Evolutionary conservation across 92 coral and sea anemone species (phyloP).

Genomic region (Desmophyllum pertusum): DNA sequence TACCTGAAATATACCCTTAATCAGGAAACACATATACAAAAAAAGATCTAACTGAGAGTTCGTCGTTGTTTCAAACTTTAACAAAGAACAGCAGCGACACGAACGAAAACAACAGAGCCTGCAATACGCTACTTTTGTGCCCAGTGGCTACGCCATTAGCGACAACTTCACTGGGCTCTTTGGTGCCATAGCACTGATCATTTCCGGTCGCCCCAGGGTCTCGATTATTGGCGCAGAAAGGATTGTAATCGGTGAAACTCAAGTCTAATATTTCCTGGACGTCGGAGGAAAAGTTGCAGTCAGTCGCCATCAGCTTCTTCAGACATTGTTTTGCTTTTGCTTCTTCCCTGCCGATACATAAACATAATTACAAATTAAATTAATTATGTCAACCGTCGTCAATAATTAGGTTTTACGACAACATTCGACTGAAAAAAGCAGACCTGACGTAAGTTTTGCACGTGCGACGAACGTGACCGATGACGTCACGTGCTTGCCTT

Average conservation of each 20-base stretch:
- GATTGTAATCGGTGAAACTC: slow-evolving; percentile 20
- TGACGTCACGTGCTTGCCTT: background rate
- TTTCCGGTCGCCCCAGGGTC: slow-evolving; percentile 25
- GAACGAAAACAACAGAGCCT: background rate
- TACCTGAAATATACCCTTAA: too few species aligned
- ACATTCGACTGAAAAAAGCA: background rate
- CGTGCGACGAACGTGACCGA: background rate
- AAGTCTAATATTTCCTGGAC: background rate
- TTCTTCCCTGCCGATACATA: slow-evolving; percentile 11
- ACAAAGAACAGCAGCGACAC: background rate
- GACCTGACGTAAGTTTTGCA: background rate
- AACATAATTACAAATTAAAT: too few species aligned
- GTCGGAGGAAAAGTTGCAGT: background rate
- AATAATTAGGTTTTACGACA: background rate
- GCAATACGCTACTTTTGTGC: background rate
- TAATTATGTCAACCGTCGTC: background rate
- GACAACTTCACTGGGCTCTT: background rate
- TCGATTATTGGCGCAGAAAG: slow-evolving; percentile 29
- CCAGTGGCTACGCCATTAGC: background rate
- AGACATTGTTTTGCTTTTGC: slow-evolving; percentile 25
- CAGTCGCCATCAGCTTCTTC: slow-evolving; percentile 6
- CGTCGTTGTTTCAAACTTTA: background rate
- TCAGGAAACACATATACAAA: background rate
- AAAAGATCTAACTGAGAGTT: background rate
- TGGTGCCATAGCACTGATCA: slow-evolving; percentile 14